Conservation (phyloP, 2,113 vertebrate species). For the Peromyscus maniculatus region DNA sequence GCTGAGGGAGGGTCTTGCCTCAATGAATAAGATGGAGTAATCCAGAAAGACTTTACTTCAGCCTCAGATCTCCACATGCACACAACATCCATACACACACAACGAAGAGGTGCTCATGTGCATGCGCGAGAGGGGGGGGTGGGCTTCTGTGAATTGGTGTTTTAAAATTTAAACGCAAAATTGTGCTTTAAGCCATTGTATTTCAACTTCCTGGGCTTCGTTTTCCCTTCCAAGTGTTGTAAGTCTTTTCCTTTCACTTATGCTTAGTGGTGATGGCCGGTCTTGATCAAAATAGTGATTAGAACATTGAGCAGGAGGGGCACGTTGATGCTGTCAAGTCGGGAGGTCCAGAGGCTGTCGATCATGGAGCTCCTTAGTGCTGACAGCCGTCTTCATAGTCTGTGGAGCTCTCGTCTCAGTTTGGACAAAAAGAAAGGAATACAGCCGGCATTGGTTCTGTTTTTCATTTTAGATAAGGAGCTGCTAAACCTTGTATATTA, state of each 20-base stretch:
- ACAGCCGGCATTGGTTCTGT: not conserved
- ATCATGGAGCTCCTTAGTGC: not conserved
- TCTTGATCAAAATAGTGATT: slow-evolving; percentile 39
- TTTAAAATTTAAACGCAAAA: slow-evolving; percentile 14
- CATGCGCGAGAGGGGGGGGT: not conserved
- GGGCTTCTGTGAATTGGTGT: not conserved
- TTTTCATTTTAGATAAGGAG: not conserved
- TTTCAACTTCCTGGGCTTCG: not conserved
- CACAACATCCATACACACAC: not conserved
- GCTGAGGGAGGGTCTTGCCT: not conserved
- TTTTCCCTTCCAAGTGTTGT: not conserved
- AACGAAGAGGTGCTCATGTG: not conserved
- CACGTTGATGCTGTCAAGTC: not conserved
- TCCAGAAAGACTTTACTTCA: not conserved
- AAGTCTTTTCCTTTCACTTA: not conserved
- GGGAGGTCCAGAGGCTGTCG: not conserved
- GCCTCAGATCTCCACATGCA: not conserved
- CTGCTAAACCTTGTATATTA: not conserved
- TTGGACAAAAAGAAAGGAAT: not conserved
- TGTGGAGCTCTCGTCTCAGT: not conserved
- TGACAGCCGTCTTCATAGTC: not conserved
- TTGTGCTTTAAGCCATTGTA: slow-evolving; percentile 16
- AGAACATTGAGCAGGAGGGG: slow-evolving; percentile 18
- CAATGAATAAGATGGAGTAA: not conserved
- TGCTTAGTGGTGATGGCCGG: not conserved